Percentiles rank a stretch among this genome's conserved stretches.
These are phyloP conservation scores for Nebria salina DNA, from an alignment of 2,888 invertebrate genomes.

Conservation along the genomic window DNA sequence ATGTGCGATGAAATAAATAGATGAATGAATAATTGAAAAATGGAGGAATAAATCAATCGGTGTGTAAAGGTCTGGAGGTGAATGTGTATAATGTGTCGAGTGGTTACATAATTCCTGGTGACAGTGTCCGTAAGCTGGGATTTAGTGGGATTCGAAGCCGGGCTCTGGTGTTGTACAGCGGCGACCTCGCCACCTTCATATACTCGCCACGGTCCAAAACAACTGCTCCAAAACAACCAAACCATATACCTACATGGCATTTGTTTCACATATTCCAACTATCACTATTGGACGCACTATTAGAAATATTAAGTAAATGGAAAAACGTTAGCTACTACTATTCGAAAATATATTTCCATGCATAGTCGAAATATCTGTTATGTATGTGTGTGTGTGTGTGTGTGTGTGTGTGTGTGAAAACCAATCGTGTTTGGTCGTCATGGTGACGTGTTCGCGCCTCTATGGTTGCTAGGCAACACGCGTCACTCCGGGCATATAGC, in stretches of 20 bases:
- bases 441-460: not conserved
- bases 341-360: not conserved
- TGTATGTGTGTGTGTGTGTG: not conserved
- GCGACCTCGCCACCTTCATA: not conserved
- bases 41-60: too few species aligned
- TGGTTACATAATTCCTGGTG: slow-evolving; percentile 12
- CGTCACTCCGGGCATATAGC: not conserved
- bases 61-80: not conserved
- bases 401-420: not conserved
- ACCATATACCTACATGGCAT: too few species aligned
- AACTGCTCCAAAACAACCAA: not conserved
- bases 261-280: too few species aligned
- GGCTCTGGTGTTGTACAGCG: slow-evolving; percentile 5
- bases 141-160: slow-evolving; percentile 15
- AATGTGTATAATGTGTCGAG: slow-evolving; percentile 9
- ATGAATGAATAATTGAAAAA: too few species aligned
- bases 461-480: not conserved
- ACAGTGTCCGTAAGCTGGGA: slow-evolving; percentile 23
- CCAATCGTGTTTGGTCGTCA: not conserved
- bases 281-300: too few species aligned
- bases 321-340: too few species aligned
- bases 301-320: too few species aligned
- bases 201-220: not conserved
- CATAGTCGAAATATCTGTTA: not conserved
- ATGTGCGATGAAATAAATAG: too few species aligned